These are phyloP conservation scores for Ctenoplectra terminalis DNA, from an alignment of 1,140 invertebrate species.

Conservation along the genomic window DNA sequence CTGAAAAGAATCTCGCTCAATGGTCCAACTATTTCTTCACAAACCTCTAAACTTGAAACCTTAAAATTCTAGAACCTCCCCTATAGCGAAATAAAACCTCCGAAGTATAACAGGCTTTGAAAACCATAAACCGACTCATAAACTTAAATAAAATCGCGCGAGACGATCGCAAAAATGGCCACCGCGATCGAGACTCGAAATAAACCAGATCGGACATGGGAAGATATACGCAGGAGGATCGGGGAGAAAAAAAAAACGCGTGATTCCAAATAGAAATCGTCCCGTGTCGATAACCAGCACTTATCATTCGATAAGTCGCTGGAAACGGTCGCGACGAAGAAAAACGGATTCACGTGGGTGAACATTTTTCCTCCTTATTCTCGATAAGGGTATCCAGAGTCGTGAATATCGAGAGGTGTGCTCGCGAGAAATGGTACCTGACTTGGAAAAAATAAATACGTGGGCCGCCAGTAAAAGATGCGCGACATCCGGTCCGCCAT, in stretches of 20 bases:
- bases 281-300: neutral
- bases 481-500: constrained; percentile 18
- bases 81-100: neutral
- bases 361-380: constrained; percentile 8
- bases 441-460: constrained; percentile 23
- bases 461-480: constrained; percentile 51
- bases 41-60: no score
- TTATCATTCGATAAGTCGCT: constrained; percentile 34
- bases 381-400: constrained; percentile 39
- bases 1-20: no score
- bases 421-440: neutral
- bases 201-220: constrained; percentile 1
- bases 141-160: neutral
- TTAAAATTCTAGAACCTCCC: no score
- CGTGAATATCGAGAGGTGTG: constrained; percentile 12
- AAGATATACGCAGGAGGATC: neutral
- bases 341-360: constrained; percentile 52
- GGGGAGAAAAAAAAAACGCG: neutral
- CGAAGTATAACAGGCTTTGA: no score
- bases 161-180: neutral
- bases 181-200: neutral
- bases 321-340: neutral
- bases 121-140: neutral
- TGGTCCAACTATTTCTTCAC: no score
- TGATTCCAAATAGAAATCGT: constrained; percentile 13